phyloP scores from a whole-genome alignment of 2,797 vertebrate genomes.

The Tapirus indicus region DNA sequence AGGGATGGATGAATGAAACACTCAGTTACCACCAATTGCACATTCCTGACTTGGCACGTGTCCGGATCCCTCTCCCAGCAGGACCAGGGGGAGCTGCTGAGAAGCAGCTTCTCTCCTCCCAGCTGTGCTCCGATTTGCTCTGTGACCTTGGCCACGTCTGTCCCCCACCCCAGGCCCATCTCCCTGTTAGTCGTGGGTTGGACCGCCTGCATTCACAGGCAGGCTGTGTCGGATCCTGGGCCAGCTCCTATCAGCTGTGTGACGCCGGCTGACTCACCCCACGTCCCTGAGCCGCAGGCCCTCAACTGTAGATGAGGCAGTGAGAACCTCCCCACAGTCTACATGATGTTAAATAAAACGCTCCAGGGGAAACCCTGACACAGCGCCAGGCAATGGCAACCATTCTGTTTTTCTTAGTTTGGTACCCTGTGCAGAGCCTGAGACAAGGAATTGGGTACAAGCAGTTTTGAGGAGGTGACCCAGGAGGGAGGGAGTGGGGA shows the following conservation, averaged over 20 bases:
- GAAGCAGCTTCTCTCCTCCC: background rate
- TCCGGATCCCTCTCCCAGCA: background rate
- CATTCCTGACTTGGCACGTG: background rate
- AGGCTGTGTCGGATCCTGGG: background rate
- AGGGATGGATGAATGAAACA: no score
- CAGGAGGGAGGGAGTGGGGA: background rate
- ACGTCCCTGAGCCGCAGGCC: background rate
- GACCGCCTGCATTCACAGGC: background rate
- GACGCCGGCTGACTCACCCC: background rate
- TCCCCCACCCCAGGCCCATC: background rate
- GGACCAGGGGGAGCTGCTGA: background rate
- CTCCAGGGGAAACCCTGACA: background rate
- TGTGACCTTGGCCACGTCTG: background rate
- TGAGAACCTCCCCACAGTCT: background rate
- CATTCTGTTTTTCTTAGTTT: background rate
- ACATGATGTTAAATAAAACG: background rate
- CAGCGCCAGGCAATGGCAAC: background rate
- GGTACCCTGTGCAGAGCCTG: background rate
- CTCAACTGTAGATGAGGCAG: background rate
- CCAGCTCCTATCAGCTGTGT: background rate
- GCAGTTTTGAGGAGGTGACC: background rate
- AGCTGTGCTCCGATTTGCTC: background rate
- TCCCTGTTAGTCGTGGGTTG: background rate
- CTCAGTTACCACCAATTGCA: rapidly evolving
- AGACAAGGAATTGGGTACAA: background rate